Evolutionary conservation across 2,888 invertebrate species (phyloP).

Genomic region (Molanna angustata): DNA sequence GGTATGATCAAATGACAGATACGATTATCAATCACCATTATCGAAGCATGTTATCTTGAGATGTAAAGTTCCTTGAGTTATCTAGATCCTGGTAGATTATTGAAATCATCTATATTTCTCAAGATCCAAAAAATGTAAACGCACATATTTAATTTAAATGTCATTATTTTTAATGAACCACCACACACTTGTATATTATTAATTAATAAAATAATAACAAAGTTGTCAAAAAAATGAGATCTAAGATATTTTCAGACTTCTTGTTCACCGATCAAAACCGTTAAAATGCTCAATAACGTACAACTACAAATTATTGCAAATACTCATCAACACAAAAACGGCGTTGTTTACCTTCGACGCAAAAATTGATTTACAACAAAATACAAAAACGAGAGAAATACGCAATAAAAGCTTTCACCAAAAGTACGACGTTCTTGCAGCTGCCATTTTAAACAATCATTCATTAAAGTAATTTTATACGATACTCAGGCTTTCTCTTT

Average conservation of each 20-base stretch:
- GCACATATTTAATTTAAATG: too few relatives aligned
- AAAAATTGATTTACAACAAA: slow-evolving; percentile 10
- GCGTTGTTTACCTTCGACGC: neutral
- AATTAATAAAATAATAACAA: slow-evolving; percentile 6
- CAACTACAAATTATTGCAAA: slow-evolving; percentile 7
- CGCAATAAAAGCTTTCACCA: slow-evolving; percentile 23
- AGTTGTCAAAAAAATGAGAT: slow-evolving; percentile 12
- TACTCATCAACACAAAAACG: slow-evolving; percentile 1
- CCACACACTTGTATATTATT: too few relatives aligned
- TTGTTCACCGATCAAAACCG: neutral
- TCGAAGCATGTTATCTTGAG: too few relatives aligned
- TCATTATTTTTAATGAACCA: too few relatives aligned
- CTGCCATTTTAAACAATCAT: slow-evolving; percentile 23
- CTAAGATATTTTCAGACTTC: slow-evolving; percentile 12
- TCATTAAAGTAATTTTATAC: slow-evolving; percentile 19
- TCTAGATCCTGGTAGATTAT: too few relatives aligned
- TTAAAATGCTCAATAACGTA: slow-evolving; percentile 19
- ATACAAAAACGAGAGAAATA: slow-evolving; percentile 16
- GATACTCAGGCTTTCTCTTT: slow-evolving; percentile 9
- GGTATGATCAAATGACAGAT: neutral
- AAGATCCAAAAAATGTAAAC: too few relatives aligned
- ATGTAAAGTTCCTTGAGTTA: too few relatives aligned
- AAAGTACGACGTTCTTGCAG: slow-evolving; percentile 14
- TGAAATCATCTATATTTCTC: too few relatives aligned
- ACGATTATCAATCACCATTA: slow-evolving; percentile 14